These are phyloP conservation scores for Syngnathus acus DNA, from an alignment of 2,797 vertebrate genomes.

Conservation along the genomic window DNA sequence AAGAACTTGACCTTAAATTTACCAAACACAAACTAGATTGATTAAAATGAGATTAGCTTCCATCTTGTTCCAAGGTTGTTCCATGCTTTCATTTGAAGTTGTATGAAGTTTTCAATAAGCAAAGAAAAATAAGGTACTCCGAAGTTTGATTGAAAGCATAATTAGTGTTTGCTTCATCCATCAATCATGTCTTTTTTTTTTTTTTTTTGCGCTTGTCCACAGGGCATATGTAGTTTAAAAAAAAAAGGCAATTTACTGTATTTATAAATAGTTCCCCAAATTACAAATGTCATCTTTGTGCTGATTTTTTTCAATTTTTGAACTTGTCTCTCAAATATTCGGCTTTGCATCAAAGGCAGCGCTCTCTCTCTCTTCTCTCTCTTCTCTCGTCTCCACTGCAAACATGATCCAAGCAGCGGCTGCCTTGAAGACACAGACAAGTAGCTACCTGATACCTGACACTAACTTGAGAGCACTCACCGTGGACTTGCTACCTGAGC, in stretches of 20 bases:
- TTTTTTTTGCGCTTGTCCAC: neutral
- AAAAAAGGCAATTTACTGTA: neutral
- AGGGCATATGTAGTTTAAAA: neutral
- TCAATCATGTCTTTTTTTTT: neutral
- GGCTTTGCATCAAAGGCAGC: conserved; percentile 63
- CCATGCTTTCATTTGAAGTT: neutral
- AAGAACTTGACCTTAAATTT: too few relatives aligned
- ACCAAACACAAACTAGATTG: too few relatives aligned
- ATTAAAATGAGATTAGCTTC: neutral
- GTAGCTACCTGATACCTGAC: conserved; percentile 70
- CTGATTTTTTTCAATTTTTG: conserved; percentile 8
- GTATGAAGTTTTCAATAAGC: neutral
- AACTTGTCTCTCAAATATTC: conserved; percentile 43
- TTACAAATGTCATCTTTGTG: neutral
- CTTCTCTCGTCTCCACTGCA: too few relatives aligned
- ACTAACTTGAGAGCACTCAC: conserved; percentile 71
- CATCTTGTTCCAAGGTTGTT: neutral
- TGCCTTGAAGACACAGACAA: conserved; percentile 74
- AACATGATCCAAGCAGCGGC: conserved; percentile 67
- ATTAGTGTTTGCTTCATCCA: neutral
- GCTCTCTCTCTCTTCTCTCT: conserved; percentile 14
- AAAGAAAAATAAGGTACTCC: neutral
- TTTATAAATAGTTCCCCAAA: too few relatives aligned
- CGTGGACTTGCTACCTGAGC: conserved; percentile 58
- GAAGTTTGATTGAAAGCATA: neutral